Evolutionary conservation across 92 coral and sea anemone genomes (phyloP), one percentile per base, ranked within the genome.

Genomic region (Parazoanthus darwini): DNA sequence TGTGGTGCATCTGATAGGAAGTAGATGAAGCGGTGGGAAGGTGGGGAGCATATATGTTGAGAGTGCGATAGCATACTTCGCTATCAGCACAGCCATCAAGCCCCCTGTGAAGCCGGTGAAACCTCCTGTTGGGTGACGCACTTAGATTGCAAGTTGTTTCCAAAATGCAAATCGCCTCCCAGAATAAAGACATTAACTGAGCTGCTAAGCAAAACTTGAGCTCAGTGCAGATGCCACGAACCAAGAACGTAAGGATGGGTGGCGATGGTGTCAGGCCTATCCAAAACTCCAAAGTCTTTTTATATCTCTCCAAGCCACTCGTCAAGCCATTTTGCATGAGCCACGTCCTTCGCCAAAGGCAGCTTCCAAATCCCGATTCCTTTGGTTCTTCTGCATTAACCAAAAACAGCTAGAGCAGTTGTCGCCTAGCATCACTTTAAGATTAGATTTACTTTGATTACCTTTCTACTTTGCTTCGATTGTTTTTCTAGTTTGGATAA

Each of bases 1-100:
- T 93, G 94, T 2, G 94, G 95, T 48, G 93, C 93, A 91, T 93
- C 94, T 78, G 88, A 83, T 65, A 89, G 86, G 81, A 88, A 93
- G 59, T 89, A 93, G 37, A 93, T 86, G 79, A 66, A 86, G 43
- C 91, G 75, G 46, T 92, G 90, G 23, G 93, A 0, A 29, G 33
- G 33, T 29, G 33, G 0, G 33, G 91, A 72, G 89, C 89, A 77
- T 88, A 88, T 13, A 91, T 58, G 75, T 93, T 93, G 25, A 76
- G 78, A 18, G 89, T 86, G 71, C 88, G 91, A 80, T 91, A 80
- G 85, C 91, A 91, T 89, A 91, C 88, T 78, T 89, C 91, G 70
- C 77, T 77, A 75, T 82, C 88, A 44, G 85, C 93, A 90, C 87
- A 84, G 16, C n/a, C n/a, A n/a, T n/a, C n/a, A n/a, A n/a, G n/a